Evolutionary conservation across 1,140 invertebrate species (phyloP), one percentile per base, ranked within the genome.

Genomic region (Laupala kohalensis): DNA sequence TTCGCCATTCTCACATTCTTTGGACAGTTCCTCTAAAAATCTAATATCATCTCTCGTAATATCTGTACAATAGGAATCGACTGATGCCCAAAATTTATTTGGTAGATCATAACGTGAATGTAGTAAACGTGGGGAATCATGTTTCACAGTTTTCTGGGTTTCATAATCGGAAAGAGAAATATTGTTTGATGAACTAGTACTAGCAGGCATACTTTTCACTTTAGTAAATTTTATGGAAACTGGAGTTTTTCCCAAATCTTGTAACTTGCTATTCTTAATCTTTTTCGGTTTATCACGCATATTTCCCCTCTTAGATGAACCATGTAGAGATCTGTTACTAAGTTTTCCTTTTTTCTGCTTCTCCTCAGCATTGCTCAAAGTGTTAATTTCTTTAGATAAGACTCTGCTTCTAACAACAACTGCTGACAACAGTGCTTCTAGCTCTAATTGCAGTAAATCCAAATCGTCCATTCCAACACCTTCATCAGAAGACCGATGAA

Each of bases 11-110:
- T 72, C 71, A 64, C 67, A 66, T 64, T 72, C 71, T n/a, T 72
- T 23, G 3, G 67, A 15, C 23, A 72, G 67, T 23, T 72, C 71
- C 25, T 72, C 71, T 23, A 72, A 53, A n/a, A 81, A 79, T 78
- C 90, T 91, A 28, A 94, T 84, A 80, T 97, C 92, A 78, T 97
- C 95, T 67, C 88, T 84, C 70, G 89, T 93, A 67, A 97, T 89
- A 69, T 94, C 92, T 64, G 90, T 87, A 82, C 94, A 96, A 79
- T 95, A 98, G 0, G 93, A 91, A 80, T 98, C 95, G 0, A 97
- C 89, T 28, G 92, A 94, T 53, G 91, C 87, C 95, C 95, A 98
- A 84, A 98, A 98, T 80, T 95, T 92, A 78, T 96, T 94, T 3
- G 94, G 92, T 69, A 91, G 92, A 81, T 97, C 95, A 80, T 96